Evolutionary conservation across 2,888 invertebrate species (phyloP), one percentile per base, ranked within the genome.

Genomic region (Lysandra coridon): DNA sequence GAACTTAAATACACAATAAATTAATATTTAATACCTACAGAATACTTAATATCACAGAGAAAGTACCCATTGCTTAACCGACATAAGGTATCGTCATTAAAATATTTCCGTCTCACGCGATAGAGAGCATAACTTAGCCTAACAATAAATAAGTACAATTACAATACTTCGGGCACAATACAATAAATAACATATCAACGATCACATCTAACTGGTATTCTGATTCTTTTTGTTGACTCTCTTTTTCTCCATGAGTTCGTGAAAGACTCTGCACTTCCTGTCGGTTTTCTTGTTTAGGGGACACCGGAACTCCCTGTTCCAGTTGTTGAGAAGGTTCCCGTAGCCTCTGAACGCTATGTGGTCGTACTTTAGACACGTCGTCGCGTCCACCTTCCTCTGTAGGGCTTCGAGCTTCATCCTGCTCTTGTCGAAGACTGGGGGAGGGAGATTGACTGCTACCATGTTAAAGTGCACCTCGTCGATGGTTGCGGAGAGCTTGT

Each of bases 321-420:
- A 96, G 84, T 96, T 95, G 85, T 95, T 95, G 12, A 96, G 88
- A 81, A 96, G 95, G 75, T 92, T 95, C 57, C 94, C 94, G 85
- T 96, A 96, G 12, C 95, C 94, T 82, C 95, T 94, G 80, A 96
- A 92, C 2, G 96, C 95, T 57, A 96, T 95, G 85, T 95, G 95
- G 85, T 96, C 96, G 83, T 96, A 95, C 81, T 95, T 94, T 76
- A 96, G 89, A 85, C 95, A 95, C 80, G 91, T 87, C 0, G 96
- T 95, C 2, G 94, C 88, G 84, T 95, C 95, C 1, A 95, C 94
- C 84, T 91, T 90, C 79, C 87, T 86, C 80, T 88, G 86, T 80
- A 93, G 84, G 2, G 83, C 82, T 53, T 92, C 90, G 84, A 95
- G 88, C 80, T 92, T 90, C 81, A 89, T 85, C 76, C 90, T 91